Evolutionary conservation across 2,797 vertebrate species (phyloP).

Genomic region (Acropternis orthonyx): DNA sequence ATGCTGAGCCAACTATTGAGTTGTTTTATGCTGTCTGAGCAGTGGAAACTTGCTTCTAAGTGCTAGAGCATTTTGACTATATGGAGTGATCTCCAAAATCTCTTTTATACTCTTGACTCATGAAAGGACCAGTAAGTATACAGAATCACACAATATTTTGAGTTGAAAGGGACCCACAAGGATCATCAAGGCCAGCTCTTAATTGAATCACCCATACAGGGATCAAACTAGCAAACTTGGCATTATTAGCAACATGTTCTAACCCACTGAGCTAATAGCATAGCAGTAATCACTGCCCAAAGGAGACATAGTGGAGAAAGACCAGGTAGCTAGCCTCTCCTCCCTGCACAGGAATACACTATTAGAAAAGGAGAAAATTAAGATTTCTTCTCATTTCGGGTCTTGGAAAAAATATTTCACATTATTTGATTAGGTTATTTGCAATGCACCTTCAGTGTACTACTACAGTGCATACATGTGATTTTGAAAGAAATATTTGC

Average conservation of each 20-base stretch:
- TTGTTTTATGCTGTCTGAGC: background rate
- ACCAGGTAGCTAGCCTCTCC: background rate
- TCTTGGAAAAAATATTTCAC: background rate
- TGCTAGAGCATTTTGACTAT: background rate
- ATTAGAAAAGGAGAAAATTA: background rate
- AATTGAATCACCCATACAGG: no score
- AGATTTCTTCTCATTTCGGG: background rate
- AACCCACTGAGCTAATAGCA: background rate
- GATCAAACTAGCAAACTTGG: background rate
- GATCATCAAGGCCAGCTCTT: rapidly evolving
- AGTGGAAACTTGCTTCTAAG: background rate
- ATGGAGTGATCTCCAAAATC: background rate
- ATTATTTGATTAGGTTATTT: background rate
- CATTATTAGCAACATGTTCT: background rate
- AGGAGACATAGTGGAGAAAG: background rate
- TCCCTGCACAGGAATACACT: background rate
- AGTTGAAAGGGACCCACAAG: background rate
- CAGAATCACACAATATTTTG: background rate
- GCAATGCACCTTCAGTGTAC: background rate
- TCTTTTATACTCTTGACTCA: background rate
- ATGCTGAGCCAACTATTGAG: background rate
- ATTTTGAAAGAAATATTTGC: background rate
- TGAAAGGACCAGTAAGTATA: background rate
- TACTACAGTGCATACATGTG: rapidly evolving
- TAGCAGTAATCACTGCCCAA: background rate